phyloP scores from a whole-genome alignment of 2,797 vertebrate species.

The Cynopterus sphinx region DNA sequence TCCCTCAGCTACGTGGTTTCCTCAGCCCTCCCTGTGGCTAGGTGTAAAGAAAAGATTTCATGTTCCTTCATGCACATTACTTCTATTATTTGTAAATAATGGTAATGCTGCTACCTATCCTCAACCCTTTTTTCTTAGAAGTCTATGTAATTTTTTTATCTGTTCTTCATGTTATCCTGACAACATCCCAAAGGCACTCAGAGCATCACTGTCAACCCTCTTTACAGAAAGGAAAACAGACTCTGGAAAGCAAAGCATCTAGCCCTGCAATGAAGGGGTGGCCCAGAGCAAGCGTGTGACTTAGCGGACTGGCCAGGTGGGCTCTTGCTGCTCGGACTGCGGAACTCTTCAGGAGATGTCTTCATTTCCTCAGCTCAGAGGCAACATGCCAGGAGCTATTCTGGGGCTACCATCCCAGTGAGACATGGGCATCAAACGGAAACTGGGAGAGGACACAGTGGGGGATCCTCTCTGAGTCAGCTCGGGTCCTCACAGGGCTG shows the following conservation, averaged over 20 bases:
- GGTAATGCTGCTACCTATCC: no score
- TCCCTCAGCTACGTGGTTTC: background rate
- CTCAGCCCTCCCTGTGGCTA: background rate
- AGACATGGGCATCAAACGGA: conserved; percentile 41
- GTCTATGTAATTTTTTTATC: background rate
- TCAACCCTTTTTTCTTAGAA: conserved; percentile 11
- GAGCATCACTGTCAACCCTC: background rate
- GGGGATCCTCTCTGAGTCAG: conserved; percentile 40
- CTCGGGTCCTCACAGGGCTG: background rate
- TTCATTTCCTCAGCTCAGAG: background rate
- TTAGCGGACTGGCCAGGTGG: background rate
- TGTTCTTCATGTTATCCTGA: background rate
- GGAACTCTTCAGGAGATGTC: background rate
- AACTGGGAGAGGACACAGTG: background rate
- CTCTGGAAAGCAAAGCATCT: background rate
- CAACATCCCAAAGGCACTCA: background rate
- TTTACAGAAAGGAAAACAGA: background rate
- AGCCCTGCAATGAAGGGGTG: background rate
- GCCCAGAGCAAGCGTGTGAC: background rate
- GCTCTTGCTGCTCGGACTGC: background rate
- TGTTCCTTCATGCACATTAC: fast-evolving
- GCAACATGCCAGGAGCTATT: conserved; percentile 47
- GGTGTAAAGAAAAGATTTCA: background rate
- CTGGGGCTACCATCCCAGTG: background rate
- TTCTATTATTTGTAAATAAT: background rate